phyloP scores from a whole-genome alignment of 1,140 invertebrate genomes.

The Drosophila suzukii region DNA sequence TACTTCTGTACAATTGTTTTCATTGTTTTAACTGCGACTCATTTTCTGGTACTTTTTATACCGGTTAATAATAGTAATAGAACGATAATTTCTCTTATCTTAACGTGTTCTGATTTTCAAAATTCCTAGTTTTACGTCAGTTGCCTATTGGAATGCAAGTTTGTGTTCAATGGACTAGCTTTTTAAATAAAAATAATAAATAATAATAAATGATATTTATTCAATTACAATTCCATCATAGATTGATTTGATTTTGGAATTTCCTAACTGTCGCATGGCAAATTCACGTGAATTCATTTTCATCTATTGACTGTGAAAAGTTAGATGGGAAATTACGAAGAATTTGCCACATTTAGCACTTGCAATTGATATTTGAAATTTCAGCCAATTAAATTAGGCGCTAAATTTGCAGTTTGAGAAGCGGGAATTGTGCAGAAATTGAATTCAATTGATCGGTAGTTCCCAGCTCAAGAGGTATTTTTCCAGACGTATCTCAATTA shows the following conservation, averaged over 20 bases:
- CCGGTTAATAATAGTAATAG: not conserved
- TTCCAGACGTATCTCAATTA: constrained; percentile 38
- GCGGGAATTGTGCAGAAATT: constrained; percentile 61
- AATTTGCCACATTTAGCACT: constrained; percentile 29
- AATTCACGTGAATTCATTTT: constrained; percentile 13
- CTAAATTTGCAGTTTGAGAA: constrained; percentile 43
- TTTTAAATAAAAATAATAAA: too few relatives aligned
- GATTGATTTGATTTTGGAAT: not conserved
- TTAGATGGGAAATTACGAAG: constrained; percentile 29
- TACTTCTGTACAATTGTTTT: constrained; percentile 1
- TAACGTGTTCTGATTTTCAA: not conserved
- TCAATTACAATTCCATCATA: not conserved
- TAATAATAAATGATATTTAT: not conserved
- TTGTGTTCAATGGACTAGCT: too few relatives aligned
- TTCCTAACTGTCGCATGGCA: constrained; percentile 4
- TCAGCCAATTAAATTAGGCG: constrained; percentile 66
- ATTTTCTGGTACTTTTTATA: constrained; percentile 9
- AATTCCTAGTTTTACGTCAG: not conserved
- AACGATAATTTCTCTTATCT: not conserved
- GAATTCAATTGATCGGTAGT: constrained; percentile 66
- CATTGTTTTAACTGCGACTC: constrained; percentile 7
- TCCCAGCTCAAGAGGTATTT: constrained; percentile 11
- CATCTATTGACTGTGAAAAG: constrained; percentile 8
- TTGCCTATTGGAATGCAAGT: not conserved
- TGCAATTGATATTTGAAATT: constrained; percentile 48